phyloP scores from a whole-genome alignment of 2,113 vertebrate genomes.

The Leucoraja erinaceus region DNA sequence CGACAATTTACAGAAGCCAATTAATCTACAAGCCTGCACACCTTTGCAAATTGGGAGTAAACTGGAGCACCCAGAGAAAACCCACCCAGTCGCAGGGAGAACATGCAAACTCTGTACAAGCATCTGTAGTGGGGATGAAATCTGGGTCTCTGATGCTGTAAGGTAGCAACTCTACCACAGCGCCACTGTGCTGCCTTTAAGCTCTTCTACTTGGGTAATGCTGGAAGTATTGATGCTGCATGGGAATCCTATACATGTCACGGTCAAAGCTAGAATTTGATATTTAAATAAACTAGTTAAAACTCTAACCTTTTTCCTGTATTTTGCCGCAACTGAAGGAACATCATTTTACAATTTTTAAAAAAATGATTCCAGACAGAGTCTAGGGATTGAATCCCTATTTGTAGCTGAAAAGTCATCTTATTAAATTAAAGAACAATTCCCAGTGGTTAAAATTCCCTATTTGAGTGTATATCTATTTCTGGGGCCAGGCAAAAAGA shows the following conservation, averaged over 20 bases:
- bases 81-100: too few species aligned
- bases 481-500: neutral
- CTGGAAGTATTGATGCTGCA: neutral
- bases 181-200: too few species aligned
- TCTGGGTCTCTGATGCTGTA: too few species aligned
- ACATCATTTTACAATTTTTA: neutral
- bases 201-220: neutral
- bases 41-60: too few species aligned
- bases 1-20: too few species aligned
- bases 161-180: too few species aligned
- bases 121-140: too few species aligned
- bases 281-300: neutral
- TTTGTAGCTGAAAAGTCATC: neutral
- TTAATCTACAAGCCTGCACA: too few species aligned
- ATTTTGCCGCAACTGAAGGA: neutral
- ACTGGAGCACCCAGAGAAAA: too few species aligned
- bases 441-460: neutral
- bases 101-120: too few species aligned
- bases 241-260: neutral
- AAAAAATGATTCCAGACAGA: neutral
- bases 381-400: neutral
- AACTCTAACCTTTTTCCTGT: neutral
- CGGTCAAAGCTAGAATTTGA: neutral
- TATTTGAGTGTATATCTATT: neutral
- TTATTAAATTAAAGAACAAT: neutral